phyloP scores from a whole-genome alignment of 2,797 vertebrate genomes.

The Enteromius thamalakanensis region DNA sequence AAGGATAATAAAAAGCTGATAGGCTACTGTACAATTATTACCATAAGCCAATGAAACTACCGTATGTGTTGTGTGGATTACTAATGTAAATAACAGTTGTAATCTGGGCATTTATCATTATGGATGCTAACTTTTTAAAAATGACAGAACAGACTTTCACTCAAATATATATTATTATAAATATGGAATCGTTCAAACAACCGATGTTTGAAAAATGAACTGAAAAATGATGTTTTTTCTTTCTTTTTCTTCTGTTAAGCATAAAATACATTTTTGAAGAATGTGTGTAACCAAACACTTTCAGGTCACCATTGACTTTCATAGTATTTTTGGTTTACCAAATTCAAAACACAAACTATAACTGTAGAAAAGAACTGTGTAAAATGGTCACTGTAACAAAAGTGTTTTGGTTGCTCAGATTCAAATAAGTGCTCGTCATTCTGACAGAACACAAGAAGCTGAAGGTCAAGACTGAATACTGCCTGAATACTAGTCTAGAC shows the following conservation, averaged over 20 bases:
- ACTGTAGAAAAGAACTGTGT: neutral
- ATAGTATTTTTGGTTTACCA: neutral
- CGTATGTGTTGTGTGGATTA: neutral
- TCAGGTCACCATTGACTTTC: no score
- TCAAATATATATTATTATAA: neutral
- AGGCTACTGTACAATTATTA: neutral
- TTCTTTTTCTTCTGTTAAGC: neutral
- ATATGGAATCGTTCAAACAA: neutral
- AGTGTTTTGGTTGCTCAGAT: neutral
- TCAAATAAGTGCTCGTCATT: neutral
- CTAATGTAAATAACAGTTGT: neutral
- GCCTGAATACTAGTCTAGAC: slow-evolving; percentile 18
- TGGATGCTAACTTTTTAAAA: neutral
- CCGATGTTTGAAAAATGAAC: no score
- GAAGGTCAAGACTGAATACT: slow-evolving; percentile 8
- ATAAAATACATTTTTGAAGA: neutral
- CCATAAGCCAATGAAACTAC: slow-evolving; percentile 4
- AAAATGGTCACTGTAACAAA: neutral
- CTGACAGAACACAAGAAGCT: neutral
- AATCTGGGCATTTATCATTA: neutral
- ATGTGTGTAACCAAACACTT: neutral
- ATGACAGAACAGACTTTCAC: neutral
- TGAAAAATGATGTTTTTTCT: no score
- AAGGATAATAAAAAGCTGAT: neutral
- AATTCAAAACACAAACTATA: neutral